Evolutionary conservation across 2,797 vertebrate species (phyloP).

Genomic region (Malurus leucopterus): DNA sequence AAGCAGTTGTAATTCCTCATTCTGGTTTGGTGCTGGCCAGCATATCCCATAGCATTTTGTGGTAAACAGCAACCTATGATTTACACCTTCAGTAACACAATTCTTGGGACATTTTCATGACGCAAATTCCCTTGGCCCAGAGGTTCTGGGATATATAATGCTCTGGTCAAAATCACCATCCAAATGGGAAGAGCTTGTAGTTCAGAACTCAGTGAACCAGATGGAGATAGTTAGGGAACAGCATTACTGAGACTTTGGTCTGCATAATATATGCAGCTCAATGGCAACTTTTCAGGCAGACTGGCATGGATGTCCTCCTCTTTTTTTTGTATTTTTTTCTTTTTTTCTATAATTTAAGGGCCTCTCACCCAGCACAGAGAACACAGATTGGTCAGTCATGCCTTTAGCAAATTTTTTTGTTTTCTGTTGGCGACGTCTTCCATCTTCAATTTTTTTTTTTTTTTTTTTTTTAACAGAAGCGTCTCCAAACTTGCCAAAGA

Average conservation of each 20-base stretch:
- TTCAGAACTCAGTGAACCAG: constrained; percentile 13
- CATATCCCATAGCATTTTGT: background rate
- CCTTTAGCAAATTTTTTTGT: background rate
- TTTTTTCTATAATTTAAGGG: background rate
- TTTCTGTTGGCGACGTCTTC: background rate
- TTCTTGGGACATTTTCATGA: background rate
- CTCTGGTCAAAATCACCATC: background rate
- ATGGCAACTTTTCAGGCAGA: background rate
- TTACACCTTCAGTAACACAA: constrained; percentile 2
- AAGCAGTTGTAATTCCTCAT: background rate
- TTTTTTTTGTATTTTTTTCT: background rate
- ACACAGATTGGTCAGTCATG: background rate
- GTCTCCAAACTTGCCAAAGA: background rate
- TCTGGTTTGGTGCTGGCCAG: background rate
- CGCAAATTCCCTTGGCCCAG: background rate
- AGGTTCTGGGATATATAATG: background rate
- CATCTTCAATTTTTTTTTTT: background rate
- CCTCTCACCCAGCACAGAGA: background rate
- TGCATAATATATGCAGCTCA: background rate
- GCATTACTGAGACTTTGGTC: background rate
- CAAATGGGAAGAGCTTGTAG: background rate
- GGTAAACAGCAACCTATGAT: background rate
- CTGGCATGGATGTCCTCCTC: background rate
- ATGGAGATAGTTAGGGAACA: background rate
- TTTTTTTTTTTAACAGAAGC: background rate